A percentile compares a stretch with the other conserved stretches of the same genome.
phyloP scores from a whole-genome alignment of 2,888 invertebrate species.

The Drosophila setosimentum region DNA sequence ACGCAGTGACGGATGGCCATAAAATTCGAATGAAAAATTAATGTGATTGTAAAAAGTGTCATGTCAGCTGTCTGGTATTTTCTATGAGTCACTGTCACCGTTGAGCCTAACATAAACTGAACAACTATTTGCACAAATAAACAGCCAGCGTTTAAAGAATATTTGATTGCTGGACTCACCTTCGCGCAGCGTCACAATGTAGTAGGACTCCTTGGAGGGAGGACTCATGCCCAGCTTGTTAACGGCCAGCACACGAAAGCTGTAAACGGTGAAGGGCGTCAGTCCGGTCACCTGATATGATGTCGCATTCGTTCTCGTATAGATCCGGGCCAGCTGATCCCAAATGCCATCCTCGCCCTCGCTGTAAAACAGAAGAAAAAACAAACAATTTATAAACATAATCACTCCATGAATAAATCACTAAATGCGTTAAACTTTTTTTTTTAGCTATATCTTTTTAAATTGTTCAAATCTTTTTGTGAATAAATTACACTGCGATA shows the following conservation, averaged over 20 bases:
- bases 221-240: constrained; percentile 90
- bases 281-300: constrained; percentile 89
- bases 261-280: constrained; percentile 91
- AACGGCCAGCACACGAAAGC: constrained; percentile 90
- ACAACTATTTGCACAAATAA: constrained; percentile 15
- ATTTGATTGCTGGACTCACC: constrained; percentile 85
- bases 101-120: constrained; percentile 53
- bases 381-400: constrained; percentile 5
- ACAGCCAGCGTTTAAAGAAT: background rate
- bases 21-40: constrained; percentile 78
- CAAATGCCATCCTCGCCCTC: constrained; percentile 90
- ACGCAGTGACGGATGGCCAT: constrained; percentile 25
- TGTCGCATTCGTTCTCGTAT: constrained; percentile 88
- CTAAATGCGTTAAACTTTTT: constrained; percentile 3
- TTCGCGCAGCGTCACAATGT: constrained; percentile 90
- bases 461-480: constrained; percentile 2
- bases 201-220: constrained; percentile 90
- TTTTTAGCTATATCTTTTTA: constrained; percentile 4
- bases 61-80: constrained; percentile 66
- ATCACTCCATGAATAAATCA: constrained; percentile 4
- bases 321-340: constrained; percentile 88
- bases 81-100: constrained; percentile 35
- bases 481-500: constrained; percentile 11
- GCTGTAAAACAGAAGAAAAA: constrained; percentile 83
- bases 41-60: constrained; percentile 76